phyloP scores from a whole-genome alignment of 2,113 vertebrate genomes.

The Sinosuthora webbiana region DNA sequence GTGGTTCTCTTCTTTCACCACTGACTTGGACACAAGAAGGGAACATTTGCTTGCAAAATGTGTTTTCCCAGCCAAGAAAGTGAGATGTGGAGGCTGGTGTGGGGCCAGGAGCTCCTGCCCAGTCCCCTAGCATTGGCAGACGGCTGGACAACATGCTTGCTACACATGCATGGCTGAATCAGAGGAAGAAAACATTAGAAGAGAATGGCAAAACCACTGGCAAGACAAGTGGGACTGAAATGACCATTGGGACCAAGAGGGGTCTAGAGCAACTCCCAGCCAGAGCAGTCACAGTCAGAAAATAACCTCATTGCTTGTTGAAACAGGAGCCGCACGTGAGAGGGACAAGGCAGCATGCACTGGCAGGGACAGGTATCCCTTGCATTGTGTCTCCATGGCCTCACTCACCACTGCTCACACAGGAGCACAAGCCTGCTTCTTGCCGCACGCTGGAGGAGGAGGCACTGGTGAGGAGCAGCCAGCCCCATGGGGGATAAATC shows the following conservation, averaged over 20 bases:
- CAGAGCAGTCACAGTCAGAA: neutral
- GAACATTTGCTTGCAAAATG: neutral
- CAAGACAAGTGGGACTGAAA: neutral
- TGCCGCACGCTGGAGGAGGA: accelerated
- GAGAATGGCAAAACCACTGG: neutral
- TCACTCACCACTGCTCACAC: neutral
- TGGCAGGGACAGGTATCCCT: neutral
- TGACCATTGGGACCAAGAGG: neutral
- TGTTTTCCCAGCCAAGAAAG: neutral
- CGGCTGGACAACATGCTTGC: neutral
- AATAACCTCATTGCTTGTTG: neutral
- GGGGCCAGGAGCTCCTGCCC: neutral
- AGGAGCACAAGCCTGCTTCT: neutral
- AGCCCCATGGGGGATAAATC: neutral
- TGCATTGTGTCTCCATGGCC: accelerated
- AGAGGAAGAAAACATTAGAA: neutral
- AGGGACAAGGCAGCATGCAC: accelerated
- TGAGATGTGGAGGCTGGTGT: accelerated
- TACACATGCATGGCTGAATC: neutral
- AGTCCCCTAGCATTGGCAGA: neutral
- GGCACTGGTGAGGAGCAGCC: neutral
- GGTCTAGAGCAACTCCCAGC: neutral
- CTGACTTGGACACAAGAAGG: neutral
- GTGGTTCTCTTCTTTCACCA: neutral
- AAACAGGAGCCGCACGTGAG: neutral